Base-by-base conservation (phyloP, 2,113 vertebrate species). In the Poeciliopsis turrubarensis region DNA sequence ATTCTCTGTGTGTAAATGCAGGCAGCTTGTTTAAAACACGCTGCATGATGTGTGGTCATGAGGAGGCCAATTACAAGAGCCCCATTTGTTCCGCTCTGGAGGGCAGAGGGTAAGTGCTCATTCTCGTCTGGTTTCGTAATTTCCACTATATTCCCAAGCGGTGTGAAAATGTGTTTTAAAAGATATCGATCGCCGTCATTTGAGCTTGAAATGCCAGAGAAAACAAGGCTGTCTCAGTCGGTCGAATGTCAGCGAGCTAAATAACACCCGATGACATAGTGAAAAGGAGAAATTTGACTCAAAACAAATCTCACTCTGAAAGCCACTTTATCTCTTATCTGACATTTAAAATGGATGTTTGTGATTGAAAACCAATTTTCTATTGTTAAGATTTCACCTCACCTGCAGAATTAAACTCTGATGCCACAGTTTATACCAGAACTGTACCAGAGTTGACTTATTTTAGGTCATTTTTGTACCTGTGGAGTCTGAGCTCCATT, bases 21-120 rank as follows among this genome's bases (percentile, higher is more conserved):
- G 98, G 97, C 44, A 99, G 96, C 82, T 93, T 99, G 72, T 99
- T 99, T 93, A 96, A 93, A 95, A 99, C 98, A 0, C 95, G 95
- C 32, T 99, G 98, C 61, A 95, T 95, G 87, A 97, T 86, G 89
- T 99, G 97, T 74, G 95, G 96, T 65, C 92, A 95, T 0, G 92
- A 98, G 65, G 87, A 91, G 26, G 92, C 93, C 3, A 97, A 98
- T 89, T 93, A 97, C 91, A 95, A 91, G 77, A 99, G 96, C 87
- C 98, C 98, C 0, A 96, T 99, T 75, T 99, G 97, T 80, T 92
- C 94, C 0, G 96, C 96, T 0, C 75, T 99, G 84, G 91, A 94
- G 7, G 97, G 96, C 84, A 99, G 96, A 93, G 98, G 98, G 98
- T 99, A 95, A 96, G 87, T 74, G 37, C 66, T 77, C 25, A 19